Evolutionary conservation across 37 sponge, comb jelly and placozoan genomes (phyloP), one percentile per base, ranked within the genome.

Genomic region (Ephydatia muelleri): DNA sequence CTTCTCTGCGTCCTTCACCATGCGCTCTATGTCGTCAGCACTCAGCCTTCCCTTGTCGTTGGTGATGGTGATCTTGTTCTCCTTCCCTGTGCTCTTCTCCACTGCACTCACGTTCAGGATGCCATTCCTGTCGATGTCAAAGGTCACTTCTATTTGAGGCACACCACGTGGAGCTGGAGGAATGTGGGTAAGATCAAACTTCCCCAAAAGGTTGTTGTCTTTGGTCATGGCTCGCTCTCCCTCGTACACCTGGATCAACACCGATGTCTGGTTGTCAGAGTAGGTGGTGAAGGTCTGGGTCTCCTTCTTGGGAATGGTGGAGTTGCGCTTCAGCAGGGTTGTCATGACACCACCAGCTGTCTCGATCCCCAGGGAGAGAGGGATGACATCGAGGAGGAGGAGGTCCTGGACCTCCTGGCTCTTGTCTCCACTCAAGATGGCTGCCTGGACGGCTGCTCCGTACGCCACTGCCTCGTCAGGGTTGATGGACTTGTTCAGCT

Each of bases 261-360:
- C 92, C 73, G 87, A 92, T 19, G 95, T 89, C 80, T 97, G 98
- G 91, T 94, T 95, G 82, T 94, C 92, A 33, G 91, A 68, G 75
- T 97, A 93, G 26, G 98, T 97, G 57, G 98, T 93, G 86, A 97
- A 93, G 26, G 80, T 85, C 73, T 95, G 78, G 26, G 87, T 76
- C 29, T 83, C 75, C 66, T 80, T 88, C 22, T 85, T 91, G 64
- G 98, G 98, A 49, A 97, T 88, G 13, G 73, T 14, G 30, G 88
- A 57, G 32, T 88, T 88, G 23, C 85, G 66, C 71, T 88, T 77
- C 28, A 95, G 88, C 36, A 95, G 78, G 26, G 80, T 82, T 69
- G 98, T 97, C 95, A 97, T 95, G 79, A 97, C 93, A 49, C 98
- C 98, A 33, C 95, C 95, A 65, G 95, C 98, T 31, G 95, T 97